Evolutionary conservation across 2,888 invertebrate species (phyloP), one percentile per base, ranked within the genome.

Genomic region (Drosophila lutescens): DNA sequence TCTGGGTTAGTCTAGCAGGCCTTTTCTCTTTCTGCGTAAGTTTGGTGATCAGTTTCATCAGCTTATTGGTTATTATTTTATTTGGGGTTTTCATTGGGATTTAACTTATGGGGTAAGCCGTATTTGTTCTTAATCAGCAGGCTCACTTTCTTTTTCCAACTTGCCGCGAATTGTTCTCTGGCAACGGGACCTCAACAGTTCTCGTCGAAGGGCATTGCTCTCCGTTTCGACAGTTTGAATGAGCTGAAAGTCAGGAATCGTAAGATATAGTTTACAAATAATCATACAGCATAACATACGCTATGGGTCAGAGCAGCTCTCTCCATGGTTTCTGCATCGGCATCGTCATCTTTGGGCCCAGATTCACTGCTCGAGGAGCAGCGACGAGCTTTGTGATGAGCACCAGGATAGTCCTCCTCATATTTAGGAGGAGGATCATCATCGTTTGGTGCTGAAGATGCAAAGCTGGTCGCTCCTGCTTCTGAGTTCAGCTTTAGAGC

Each of bases 271-370:
- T 5, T 6, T n/a, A 4, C 26, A 4, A 6, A 6, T 6, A 26
- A 30, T 8, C 8, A 2, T 30, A 43, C 20, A 12, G 2, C 6
- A 26, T 43, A 15, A 70, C 90, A 70, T 77, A 91, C 91, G 61
- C 91, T 91, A 2, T 89, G 65, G 7, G 91, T 90, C 43, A 90
- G 58, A 6, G 81, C 89, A 4, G 86, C 77, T 34, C 90, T 85
- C 53, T 91, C 91, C 32, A 90, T 68, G 9, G 83, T 79, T 7
- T 77, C 82, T 4, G 80, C 61, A 61, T 91, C 90, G 7, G 78
- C 69, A 26, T 91, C 88, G 38, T 83, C 89, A 10, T 68, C 49
- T 6, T 70, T 69, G 4, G 84, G 69, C 5, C 74, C 78, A 4
- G 79, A 76, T 9, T 89, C 79, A 44, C 80, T 79, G 17, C 61